Evolutionary conservation across 1,140 invertebrate genomes (phyloP), one percentile per base, ranked within the genome.

Genomic region (Ephestia elutella): DNA sequence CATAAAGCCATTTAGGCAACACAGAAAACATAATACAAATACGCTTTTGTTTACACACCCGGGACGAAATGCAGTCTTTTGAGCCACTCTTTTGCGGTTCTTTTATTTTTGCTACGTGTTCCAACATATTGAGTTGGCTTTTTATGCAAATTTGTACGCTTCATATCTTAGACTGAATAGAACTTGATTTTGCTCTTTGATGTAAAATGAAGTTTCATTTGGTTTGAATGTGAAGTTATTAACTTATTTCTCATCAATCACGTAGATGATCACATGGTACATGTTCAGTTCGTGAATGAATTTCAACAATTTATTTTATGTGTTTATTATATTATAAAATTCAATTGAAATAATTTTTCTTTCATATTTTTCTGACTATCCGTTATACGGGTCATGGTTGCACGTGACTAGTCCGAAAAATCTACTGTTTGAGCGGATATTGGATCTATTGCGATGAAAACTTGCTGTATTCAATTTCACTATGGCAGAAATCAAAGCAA

Each of bases 21-120:
- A 9, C 9, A 44, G n/a, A 44, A 44, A 44, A 44, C 2, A 7
- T 13, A 44, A 44, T 15, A 5, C n/a, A 44, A 44, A 44, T 44
- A 15, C 38, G 1, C 38, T 44, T 44, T 44, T 44, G 38, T 44
- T 44, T 44, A 44, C 32, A 9, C 32, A 2, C n/a, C n/a, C 38
- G n/a, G 38, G n/a, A 15, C 38, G 13, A 44, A 44, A 44, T 44
- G 38, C 38, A 44, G 32, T 35, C 32, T 35, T 35, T 35, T 35
- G 32, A 35, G 15, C 13, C 38, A 9, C 38, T 15, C 38, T 17
- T n/a, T 44, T 44, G 38, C 15, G 38, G 32, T 9, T 15, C 32
- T 44, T 32, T 44, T 44, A 44, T 44, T 44, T 44, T n/a, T 15
- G 38, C 10, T 44, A 44, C 38, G 38, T 44, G 38, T 44, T 44